Base-by-base conservation (phyloP, 2,888 invertebrate genomes). In the Diogma glabrata region DNA sequence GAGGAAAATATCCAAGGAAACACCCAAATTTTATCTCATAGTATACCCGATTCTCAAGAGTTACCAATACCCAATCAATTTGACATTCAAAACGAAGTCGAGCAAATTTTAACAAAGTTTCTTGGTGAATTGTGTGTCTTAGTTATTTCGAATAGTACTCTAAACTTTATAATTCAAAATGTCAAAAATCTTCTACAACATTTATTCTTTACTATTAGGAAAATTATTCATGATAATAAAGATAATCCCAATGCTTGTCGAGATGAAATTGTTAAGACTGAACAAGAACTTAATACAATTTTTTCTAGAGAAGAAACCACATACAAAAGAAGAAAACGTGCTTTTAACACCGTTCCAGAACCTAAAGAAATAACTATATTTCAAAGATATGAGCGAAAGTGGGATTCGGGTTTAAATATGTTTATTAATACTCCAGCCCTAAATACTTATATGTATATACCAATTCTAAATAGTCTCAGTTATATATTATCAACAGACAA, bases 381-480 rank as follows among this genome's bases (percentile, higher is more conserved):
- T 16, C 46, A 46, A 46, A 46, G 46, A 26, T 26, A 46, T 26
- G 46, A 46, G 26, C 14, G 46, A 9, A 16, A 46, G 26, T 46
- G 46, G 14, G 26, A 26, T 10, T n/a, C 46, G 4, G 16, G 3
- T 24, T 9, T 46, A 17, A 24, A 17, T 19, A 46, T 46, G 26
- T 26, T 46, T 26, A 46, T 46, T 14, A 46, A 46, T 17, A 10
- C 14, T 16, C 46, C 16, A 9, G 26, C 19, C 5, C 24, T 17
- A 19, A 40, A 40, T 19, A 40, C 19, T 4, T 40, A 10, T 40
- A 19, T 40, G 17, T 40, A 17, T 8, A 40, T 40, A 3, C 17
- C 40, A 7, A 19, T 40, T 40, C 12, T 40, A 40, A 19, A 8
- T 19, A 40, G 10, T 19, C 17, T 40, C 12, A 19, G 6, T 6